These are phyloP conservation scores for Drosophila fuyamai DNA, from an alignment of 1,140 invertebrate genomes.

Conservation along the genomic window DNA sequence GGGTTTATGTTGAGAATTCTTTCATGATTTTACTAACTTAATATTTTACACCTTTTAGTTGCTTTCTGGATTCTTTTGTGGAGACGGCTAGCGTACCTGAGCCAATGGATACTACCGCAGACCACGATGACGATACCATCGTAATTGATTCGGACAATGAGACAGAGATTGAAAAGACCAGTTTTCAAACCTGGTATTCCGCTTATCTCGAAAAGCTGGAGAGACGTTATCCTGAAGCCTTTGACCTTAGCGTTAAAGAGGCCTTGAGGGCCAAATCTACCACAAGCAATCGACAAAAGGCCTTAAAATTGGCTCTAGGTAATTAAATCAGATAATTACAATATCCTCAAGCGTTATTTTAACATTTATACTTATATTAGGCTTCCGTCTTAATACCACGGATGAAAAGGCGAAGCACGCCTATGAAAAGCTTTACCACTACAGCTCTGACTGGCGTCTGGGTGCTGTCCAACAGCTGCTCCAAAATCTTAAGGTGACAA, in stretches of 20 bases:
- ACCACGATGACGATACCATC: conserved; percentile 80
- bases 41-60: conserved; percentile 77
- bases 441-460: conserved; percentile 87
- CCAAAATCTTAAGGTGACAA: conserved; percentile 84
- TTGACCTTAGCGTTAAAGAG: conserved; percentile 87
- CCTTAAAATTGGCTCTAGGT: conserved; percentile 76
- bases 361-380: conserved; percentile 33
- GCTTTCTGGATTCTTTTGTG: conserved; percentile 83
- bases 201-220: conserved; percentile 86
- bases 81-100: conserved; percentile 1
- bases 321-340: conserved; percentile 6
- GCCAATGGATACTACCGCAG: conserved; percentile 25
- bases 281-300: conserved; percentile 57
- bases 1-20: neutral
- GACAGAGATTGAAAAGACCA: conserved; percentile 33
- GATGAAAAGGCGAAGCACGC: conserved; percentile 86
- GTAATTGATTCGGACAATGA: conserved; percentile 84
- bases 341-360: too few relatives aligned
- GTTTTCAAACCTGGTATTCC: conserved; percentile 85
- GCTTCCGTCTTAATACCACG: conserved; percentile 86
- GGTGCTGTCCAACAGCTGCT: conserved; percentile 87
- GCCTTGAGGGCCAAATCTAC: conserved; percentile 64
- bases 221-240: conserved; percentile 88
- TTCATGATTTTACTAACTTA: neutral
- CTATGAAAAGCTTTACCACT: conserved; percentile 89